phyloP scores from a whole-genome alignment of 2,888 invertebrate genomes.

The Drosophila merina region DNA sequence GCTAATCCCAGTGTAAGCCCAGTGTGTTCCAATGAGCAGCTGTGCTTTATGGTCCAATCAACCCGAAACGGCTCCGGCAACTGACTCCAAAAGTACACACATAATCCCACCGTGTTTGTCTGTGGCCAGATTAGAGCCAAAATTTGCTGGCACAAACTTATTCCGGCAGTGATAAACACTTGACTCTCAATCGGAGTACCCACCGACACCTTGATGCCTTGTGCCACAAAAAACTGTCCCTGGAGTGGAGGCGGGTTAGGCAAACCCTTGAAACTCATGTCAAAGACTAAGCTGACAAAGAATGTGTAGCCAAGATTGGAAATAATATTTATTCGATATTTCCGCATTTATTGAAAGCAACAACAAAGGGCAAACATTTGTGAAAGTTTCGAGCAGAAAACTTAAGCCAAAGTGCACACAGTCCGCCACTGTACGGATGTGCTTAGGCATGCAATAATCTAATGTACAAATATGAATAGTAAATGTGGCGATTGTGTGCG shows the following conservation, averaged over 20 bases:
- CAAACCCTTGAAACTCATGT: conserved; percentile 7
- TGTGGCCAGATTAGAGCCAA: conserved; percentile 25
- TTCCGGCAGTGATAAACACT: conserved; percentile 34
- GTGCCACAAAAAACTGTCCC: conserved; percentile 26
- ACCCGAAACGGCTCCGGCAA: conserved; percentile 2
- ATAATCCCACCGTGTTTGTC: conserved; percentile 13
- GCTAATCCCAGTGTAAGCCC: conserved; percentile 69
- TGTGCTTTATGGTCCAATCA: conserved; percentile 44
- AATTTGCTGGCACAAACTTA: conserved; percentile 20
- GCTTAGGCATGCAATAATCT: conserved; percentile 79
- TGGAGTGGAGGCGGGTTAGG: conserved; percentile 18
- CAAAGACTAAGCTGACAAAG: conserved; percentile 25
- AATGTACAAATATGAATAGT: conserved; percentile 77
- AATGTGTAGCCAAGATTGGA: conserved; percentile 29
- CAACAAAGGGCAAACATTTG: conserved; percentile 50
- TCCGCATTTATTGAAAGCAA: conserved; percentile 50
- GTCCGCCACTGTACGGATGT: conserved; percentile 42
- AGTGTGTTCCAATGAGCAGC: conserved; percentile 50
- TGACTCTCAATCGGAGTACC: conserved; percentile 37
- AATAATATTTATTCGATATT: conserved; percentile 79
- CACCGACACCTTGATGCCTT: conserved; percentile 25
- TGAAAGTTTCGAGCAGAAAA: conserved; percentile 59
- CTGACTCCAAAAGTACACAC: conserved; percentile 4
- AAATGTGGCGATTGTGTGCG: conserved; percentile 46
- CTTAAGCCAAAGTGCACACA: conserved; percentile 56